Percentiles rank a stretch among this genome's conserved stretches.
Evolutionary conservation across 2,113 vertebrate species (phyloP).

Genomic region (Psettodes erumei): DNA sequence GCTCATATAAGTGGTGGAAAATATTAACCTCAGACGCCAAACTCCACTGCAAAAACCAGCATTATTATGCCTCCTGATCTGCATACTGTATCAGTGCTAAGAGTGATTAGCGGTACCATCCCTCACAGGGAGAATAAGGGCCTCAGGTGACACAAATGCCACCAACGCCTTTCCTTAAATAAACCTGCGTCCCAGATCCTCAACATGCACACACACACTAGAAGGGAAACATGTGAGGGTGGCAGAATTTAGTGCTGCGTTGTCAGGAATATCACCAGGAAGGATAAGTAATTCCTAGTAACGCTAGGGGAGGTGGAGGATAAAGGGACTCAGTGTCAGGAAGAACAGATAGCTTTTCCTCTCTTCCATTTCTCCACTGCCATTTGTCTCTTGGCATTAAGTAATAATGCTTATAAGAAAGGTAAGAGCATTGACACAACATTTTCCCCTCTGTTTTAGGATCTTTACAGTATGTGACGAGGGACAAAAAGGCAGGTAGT

Average conservation of each 20-base stretch:
- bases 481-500: constrained; percentile 7
- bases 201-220: constrained; percentile 22
- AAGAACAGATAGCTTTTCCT: constrained; percentile 67
- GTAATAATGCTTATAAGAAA: constrained; percentile 60
- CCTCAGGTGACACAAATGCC: constrained; percentile 76
- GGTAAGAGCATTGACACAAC: constrained; percentile 33
- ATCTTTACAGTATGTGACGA: constrained; percentile 15
- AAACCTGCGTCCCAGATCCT: constrained; percentile 72
- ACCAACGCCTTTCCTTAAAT: constrained; percentile 80
- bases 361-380: constrained; percentile 45
- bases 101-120: constrained; percentile 69
- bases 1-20: background rate
- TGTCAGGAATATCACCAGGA: constrained; percentile 75
- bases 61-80: constrained; percentile 55
- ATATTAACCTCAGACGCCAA: constrained; percentile 11
- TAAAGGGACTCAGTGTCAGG: constrained; percentile 68
- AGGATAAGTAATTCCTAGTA: constrained; percentile 76
- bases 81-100: constrained; percentile 51
- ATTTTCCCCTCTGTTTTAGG: constrained; percentile 40
- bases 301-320: constrained; percentile 70
- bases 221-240: constrained; percentile 61
- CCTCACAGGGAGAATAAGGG: constrained; percentile 58
- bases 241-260: constrained; percentile 75
- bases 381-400: constrained; percentile 68
- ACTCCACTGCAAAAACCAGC: constrained; percentile 26